Percentiles rank a stretch among this genome's conserved stretches.
Conservation (phyloP, 2,888 invertebrate genomes). For the Emmelina monodactyla region DNA sequence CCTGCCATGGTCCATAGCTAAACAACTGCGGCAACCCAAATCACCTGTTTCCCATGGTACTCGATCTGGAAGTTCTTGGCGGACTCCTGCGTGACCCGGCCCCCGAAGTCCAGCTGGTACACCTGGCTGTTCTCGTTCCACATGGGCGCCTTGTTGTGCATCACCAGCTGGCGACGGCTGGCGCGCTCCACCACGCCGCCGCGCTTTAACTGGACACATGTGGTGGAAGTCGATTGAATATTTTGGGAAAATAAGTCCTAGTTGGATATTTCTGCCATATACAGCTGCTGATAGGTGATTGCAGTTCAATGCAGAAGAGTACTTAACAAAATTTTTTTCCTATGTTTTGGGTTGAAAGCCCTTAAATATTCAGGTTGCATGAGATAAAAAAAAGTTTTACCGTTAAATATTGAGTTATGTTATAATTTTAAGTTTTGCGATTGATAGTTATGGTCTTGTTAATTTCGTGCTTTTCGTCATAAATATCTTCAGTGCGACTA, state of each 20-base stretch:
- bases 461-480: too few relatives aligned
- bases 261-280: neutral
- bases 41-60: conserved; percentile 94
- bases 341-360: too few relatives aligned
- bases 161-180: conserved; percentile 80
- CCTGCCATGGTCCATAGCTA: too few relatives aligned
- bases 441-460: too few relatives aligned
- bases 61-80: conserved; percentile 99
- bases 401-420: too few relatives aligned
- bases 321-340: too few relatives aligned
- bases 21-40: too few relatives aligned
- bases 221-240: neutral
- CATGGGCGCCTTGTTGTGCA: conserved; percentile 97
- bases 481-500: too few relatives aligned
- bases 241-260: neutral
- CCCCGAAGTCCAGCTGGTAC: conserved; percentile 98
- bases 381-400: too few relatives aligned
- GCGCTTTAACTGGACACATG: conserved; percentile 71
- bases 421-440: too few relatives aligned
- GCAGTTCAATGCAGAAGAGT: too few relatives aligned
- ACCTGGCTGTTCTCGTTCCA: conserved; percentile 99
- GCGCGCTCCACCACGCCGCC: conserved; percentile 19
- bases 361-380: too few relatives aligned
- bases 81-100: conserved; percentile 98
- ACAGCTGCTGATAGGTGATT: neutral